Conservation (phyloP, 2,888 invertebrate genomes). For the Periphyllus acericola region DNA sequence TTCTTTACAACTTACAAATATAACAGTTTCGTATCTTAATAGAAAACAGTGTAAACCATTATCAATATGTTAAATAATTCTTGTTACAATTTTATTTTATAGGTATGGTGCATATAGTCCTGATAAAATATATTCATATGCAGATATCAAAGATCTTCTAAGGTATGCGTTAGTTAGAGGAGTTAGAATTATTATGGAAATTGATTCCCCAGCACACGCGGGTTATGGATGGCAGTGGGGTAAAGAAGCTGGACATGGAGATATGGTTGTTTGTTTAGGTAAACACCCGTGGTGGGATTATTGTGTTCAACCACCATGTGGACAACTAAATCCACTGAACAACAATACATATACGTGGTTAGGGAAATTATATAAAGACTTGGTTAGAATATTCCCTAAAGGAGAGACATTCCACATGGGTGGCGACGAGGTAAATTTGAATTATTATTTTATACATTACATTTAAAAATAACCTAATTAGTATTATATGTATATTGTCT, state of each 20-base stretch:
- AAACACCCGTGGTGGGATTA: constrained; percentile 76
- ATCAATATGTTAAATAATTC: too few relatives aligned
- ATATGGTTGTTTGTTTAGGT: constrained; percentile 76
- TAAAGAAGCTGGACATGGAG: constrained; percentile 71
- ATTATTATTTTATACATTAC: background rate
- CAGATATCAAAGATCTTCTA: constrained; percentile 76
- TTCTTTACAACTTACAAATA: too few relatives aligned
- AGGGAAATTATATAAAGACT: constrained; percentile 76
- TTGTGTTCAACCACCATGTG: constrained; percentile 87
- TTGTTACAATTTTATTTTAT: constrained; percentile 48
- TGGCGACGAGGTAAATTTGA: constrained; percentile 72
- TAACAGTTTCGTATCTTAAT: too few relatives aligned
- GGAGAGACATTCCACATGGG: constrained; percentile 81
- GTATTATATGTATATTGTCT: background rate
- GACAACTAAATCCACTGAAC: constrained; percentile 84
- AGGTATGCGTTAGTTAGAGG: constrained; percentile 83
- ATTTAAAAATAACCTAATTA: background rate
- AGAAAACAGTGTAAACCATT: too few relatives aligned
- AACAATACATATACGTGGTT: constrained; percentile 76
- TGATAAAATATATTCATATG: constrained; percentile 75
- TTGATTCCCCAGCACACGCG: constrained; percentile 88
- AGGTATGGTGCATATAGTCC: constrained; percentile 81
- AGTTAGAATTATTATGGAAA: constrained; percentile 85
- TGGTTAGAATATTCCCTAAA: constrained; percentile 72
- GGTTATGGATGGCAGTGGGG: constrained; percentile 87